Evolutionary conservation across 2,888 invertebrate species (phyloP), one percentile per base, ranked within the genome.

Genomic region (Branchellion lobata): DNA sequence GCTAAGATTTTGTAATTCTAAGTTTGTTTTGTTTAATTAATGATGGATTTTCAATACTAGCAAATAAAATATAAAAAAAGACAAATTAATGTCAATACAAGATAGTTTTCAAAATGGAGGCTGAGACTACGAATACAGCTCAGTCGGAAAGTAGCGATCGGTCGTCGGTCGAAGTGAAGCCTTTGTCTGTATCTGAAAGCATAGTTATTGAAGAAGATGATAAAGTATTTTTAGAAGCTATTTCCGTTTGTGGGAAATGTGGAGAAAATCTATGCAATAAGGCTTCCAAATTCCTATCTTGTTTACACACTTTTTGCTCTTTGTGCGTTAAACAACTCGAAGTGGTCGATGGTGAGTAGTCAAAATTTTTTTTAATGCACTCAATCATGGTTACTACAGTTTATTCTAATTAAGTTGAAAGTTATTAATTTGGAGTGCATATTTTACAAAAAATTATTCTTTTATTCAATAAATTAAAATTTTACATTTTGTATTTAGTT

Each of bases 231-330:
- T 5, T 77, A 24, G n/a, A 27, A n/a, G 11, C 29, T 8, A 57
- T 82, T 31, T 79, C 79, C 47, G 76, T 78, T 14, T 83, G 83
- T 61, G 78, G 80, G n/a, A 53, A 79, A 34, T 83, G 83, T 74
- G 82, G 81, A 79, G 84, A 84, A 72, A 83, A 77, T 47, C 72
- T 82, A 24, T 75, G 76, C 18, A 61, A 68, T n/a, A 80, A 83
- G 53, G 90, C 90, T 72, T 93, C 94, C 51, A 94, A 93, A 89
- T 90, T 95, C 81, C 89, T 95, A 85, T 94, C 94, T 88, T 95
- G 95, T 87, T 90, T 95, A 83, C 95, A 95, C 88, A 92, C 94
- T 78, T 91, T 93, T 81, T 95, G 95, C 87, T 90, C 91, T 80
- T 89, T 91, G 82, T 94, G 94, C 88, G 89, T 94, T 40, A 29